Evolutionary conservation across 2,797 vertebrate species (phyloP).

Genomic region (Danio jaintianensis): DNA sequence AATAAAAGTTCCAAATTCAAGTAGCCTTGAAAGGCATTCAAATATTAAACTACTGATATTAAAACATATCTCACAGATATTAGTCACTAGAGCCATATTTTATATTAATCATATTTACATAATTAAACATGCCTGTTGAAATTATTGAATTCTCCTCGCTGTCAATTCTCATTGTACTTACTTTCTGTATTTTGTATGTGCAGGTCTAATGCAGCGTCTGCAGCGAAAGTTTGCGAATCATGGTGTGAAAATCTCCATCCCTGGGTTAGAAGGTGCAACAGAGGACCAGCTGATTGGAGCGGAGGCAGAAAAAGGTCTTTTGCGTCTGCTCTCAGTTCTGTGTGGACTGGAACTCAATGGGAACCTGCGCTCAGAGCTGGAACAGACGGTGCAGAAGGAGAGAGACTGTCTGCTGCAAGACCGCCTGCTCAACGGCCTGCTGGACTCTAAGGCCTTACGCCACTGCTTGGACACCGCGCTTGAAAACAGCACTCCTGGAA

Average conservation of each 20-base stretch:
- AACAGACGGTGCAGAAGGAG: conserved; percentile 84
- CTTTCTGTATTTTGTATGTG: background rate
- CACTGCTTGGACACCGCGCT: conserved; percentile 85
- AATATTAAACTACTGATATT: background rate
- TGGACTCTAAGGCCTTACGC: conserved; percentile 79
- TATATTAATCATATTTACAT: too few species aligned
- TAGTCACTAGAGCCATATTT: background rate
- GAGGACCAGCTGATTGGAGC: conserved; percentile 46
- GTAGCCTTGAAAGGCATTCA: background rate
- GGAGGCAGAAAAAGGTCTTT: conserved; percentile 75
- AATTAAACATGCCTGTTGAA: background rate
- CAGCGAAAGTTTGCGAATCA: conserved; percentile 83
- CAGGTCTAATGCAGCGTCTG: conserved; percentile 84
- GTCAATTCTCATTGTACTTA: background rate
- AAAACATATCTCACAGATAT: background rate
- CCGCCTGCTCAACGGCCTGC: conserved; percentile 84
- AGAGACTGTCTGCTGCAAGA: conserved; percentile 84
- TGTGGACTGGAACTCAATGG: conserved; percentile 91
- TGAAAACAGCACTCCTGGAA: conserved; percentile 83
- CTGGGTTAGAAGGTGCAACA: conserved; percentile 74
- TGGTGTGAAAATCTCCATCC: conserved; percentile 84
- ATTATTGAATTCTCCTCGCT: background rate
- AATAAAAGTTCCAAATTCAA: background rate
- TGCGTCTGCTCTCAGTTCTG: conserved; percentile 83
- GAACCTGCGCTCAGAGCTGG: conserved; percentile 87